These are phyloP conservation scores for Pterocles burchelli DNA, from an alignment of 2,113 vertebrate genomes.

Conservation along the genomic window DNA sequence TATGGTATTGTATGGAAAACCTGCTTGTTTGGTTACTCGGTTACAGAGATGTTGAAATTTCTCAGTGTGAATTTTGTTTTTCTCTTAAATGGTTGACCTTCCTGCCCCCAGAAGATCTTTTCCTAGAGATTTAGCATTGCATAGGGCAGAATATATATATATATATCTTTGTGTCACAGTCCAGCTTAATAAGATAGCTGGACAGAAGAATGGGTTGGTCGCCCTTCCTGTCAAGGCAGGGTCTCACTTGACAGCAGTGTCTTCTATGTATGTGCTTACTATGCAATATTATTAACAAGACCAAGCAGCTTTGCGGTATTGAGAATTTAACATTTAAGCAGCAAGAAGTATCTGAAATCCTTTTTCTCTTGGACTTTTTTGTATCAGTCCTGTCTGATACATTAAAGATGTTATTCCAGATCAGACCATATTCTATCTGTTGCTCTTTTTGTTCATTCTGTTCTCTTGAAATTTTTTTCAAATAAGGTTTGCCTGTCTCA, in stretches of 20 bases:
- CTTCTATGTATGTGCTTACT: not conserved
- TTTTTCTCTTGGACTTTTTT: not conserved
- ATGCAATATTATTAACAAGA: not conserved
- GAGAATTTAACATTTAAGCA: not conserved
- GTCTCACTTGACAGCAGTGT: not conserved
- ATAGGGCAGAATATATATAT: not conserved
- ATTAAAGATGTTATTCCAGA: conserved; percentile 24
- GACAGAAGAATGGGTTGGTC: not conserved
- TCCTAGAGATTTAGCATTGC: not conserved
- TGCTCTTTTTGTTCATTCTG: conserved; percentile 16
- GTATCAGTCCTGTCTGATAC: not conserved
- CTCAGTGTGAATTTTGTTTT: not conserved
- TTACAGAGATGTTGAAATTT: not conserved
- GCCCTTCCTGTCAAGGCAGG: not conserved
- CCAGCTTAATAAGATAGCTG: not conserved
- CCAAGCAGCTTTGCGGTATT: not conserved
- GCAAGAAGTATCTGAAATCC: not conserved
- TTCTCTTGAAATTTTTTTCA: conserved; percentile 43
- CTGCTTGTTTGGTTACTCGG: not conserved
- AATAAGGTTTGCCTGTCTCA: conserved; percentile 17
- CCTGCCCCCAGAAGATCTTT: not conserved
- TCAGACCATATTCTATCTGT: not conserved
- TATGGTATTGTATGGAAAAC: not conserved
- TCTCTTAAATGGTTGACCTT: not conserved
- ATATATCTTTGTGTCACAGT: not conserved